These are phyloP conservation scores for Gobionotothen gibberifrons DNA, from an alignment of 2,797 vertebrate species.

Conservation along the genomic window DNA sequence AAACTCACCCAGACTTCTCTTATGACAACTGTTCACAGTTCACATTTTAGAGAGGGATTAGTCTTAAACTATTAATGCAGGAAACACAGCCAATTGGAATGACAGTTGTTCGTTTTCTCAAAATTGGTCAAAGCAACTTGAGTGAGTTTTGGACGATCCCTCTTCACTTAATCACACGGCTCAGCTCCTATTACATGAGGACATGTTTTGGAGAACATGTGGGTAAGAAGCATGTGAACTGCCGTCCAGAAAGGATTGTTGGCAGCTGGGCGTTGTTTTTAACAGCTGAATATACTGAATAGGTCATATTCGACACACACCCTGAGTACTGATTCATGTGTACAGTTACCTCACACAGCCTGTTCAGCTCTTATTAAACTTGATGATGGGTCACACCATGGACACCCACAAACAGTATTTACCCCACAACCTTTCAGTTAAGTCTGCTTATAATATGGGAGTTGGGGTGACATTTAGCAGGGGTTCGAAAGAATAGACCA, in stretches of 20 bases:
- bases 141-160: slow-evolving; percentile 66
- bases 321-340: slow-evolving; percentile 53
- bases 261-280: slow-evolving; percentile 69
- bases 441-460: not conserved
- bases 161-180: slow-evolving; percentile 45
- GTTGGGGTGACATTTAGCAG: not conserved
- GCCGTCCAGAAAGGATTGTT: slow-evolving; percentile 62
- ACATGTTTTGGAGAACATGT: slow-evolving; percentile 57
- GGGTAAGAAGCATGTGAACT: slow-evolving; percentile 43
- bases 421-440: not conserved
- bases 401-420: slow-evolving; percentile 5
- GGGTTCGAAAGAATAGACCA: not conserved
- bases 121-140: slow-evolving; percentile 12
- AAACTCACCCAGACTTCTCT: slow-evolving; percentile 3
- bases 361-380: slow-evolving; percentile 46
- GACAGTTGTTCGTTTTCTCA: slow-evolving; percentile 1
- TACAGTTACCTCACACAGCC: slow-evolving; percentile 30
- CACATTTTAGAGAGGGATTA: not conserved
- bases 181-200: slow-evolving; percentile 59
- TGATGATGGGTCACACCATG: slow-evolving; percentile 13
- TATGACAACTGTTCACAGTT: not conserved
- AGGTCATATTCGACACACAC: slow-evolving; percentile 64
- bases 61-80: not conserved
- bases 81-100: slow-evolving; percentile 2
- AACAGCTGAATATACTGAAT: slow-evolving; percentile 66